Conservation (phyloP, 2,888 invertebrate genomes). For the Entomobrya proxima region DNA sequence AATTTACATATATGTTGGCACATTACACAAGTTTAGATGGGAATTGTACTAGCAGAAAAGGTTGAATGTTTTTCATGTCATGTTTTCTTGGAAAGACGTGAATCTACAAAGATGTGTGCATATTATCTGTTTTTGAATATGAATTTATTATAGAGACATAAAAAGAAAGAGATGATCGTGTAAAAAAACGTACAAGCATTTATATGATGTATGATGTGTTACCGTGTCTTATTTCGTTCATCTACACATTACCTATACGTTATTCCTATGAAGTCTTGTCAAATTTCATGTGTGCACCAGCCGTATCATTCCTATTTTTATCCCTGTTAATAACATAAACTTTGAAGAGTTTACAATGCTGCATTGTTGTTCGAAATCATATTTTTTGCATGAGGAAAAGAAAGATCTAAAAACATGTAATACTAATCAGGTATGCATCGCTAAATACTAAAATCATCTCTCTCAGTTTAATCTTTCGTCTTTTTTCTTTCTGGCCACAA, state of each 20-base stretch:
- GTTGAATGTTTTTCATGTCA: slow-evolving; percentile 38
- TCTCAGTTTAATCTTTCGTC: slow-evolving; percentile 37
- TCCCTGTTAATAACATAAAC: slow-evolving; percentile 50
- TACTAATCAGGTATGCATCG: slow-evolving; percentile 59
- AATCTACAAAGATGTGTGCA: slow-evolving; percentile 6
- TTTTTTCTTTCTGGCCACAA: slow-evolving; percentile 40
- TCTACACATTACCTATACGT: slow-evolving; percentile 19
- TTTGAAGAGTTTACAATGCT: slow-evolving; percentile 46
- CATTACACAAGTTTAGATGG: neutral
- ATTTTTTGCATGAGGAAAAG: slow-evolving; percentile 45
- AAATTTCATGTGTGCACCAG: slow-evolving; percentile 52
- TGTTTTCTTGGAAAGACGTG: slow-evolving; percentile 48
- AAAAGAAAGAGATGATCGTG: neutral
- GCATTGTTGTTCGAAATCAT: slow-evolving; percentile 42
- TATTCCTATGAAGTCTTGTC: slow-evolving; percentile 24
- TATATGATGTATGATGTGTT: slow-evolving; percentile 34
- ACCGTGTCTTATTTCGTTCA: slow-evolving; percentile 10
- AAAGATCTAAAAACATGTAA: slow-evolving; percentile 44
- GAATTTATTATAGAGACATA: neutral
- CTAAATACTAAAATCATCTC: slow-evolving; percentile 61
- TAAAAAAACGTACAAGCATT: neutral
- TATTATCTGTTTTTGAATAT: slow-evolving; percentile 10
- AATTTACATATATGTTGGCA: neutral
- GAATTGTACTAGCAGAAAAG: neutral
- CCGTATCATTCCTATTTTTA: slow-evolving; percentile 61